phyloP scores from a whole-genome alignment of 2,888 invertebrate genomes.

The Aphrophora alni region DNA sequence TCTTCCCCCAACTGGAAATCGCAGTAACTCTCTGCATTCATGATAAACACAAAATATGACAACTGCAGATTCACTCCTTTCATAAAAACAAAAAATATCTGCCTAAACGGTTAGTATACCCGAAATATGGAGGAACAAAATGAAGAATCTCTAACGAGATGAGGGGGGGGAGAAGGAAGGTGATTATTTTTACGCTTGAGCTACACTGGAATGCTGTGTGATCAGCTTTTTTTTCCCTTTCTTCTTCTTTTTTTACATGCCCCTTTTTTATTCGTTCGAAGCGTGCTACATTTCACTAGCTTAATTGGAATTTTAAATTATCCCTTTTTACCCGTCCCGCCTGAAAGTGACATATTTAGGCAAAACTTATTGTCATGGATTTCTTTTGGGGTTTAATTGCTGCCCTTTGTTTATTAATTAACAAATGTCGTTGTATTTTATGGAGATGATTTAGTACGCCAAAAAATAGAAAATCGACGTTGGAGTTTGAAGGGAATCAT shows the following conservation, averaged over 20 bases:
- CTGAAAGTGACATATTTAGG: neutral
- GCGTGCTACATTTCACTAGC: constrained; percentile 6
- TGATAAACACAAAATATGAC: neutral
- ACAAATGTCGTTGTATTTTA: too few relatives aligned
- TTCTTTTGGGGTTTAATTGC: neutral
- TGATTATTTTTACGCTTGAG: neutral
- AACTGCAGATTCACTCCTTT: neutral
- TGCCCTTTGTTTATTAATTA: neutral
- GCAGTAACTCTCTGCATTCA: neutral
- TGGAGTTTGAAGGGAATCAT: too few relatives aligned
- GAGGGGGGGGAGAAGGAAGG: neutral
- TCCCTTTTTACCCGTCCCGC: neutral
- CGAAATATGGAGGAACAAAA: neutral
- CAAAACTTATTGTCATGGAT: neutral
- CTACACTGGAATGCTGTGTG: neutral
- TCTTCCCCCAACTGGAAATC: neutral
- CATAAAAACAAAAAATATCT: too few relatives aligned
- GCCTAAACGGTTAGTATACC: neutral
- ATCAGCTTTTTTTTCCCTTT: neutral
- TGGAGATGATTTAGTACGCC: too few relatives aligned
- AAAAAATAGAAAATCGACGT: too few relatives aligned
- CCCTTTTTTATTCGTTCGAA: neutral
- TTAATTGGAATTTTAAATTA: constrained; percentile 9
- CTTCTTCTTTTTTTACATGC: neutral
- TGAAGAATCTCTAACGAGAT: constrained; percentile 1